Conservation (phyloP, 2,113 vertebrate genomes). For the Grantiella picta region DNA sequence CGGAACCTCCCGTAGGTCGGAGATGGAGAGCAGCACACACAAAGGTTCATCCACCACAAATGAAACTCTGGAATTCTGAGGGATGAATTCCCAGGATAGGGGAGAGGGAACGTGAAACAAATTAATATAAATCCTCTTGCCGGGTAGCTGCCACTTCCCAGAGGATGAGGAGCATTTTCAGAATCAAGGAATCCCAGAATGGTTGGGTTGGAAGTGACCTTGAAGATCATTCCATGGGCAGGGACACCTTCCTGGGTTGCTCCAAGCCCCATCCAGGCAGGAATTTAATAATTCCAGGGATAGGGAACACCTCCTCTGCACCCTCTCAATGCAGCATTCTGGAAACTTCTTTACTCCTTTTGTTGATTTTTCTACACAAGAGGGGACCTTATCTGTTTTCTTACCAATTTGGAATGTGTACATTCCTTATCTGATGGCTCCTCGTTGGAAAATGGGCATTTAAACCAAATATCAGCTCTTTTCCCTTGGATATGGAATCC, state of each 20-base stretch:
- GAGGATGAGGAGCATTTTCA: neutral
- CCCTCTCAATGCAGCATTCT: neutral
- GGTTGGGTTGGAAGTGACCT: neutral
- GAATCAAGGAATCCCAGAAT: neutral
- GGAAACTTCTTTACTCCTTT: neutral
- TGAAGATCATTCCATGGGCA: neutral
- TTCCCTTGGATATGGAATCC: neutral
- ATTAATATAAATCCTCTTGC: neutral
- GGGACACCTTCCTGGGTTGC: neutral
- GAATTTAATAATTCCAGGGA: neutral
- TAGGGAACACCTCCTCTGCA: neutral
- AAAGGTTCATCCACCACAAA: accelerated
- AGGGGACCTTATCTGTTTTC: neutral
- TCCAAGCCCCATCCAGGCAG: neutral
- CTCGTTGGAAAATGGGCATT: neutral
- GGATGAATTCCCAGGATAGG: neutral
- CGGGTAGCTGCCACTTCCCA: neutral
- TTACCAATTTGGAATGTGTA: neutral
- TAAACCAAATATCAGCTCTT: neutral
- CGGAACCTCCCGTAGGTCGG: accelerated
- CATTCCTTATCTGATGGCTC: neutral
- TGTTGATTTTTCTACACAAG: neutral
- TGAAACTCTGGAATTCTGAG: neutral
- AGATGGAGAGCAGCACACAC: neutral
- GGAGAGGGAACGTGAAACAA: neutral